Evolutionary conservation across 2,113 vertebrate species (phyloP).

Genomic region (Origma solitaria): DNA sequence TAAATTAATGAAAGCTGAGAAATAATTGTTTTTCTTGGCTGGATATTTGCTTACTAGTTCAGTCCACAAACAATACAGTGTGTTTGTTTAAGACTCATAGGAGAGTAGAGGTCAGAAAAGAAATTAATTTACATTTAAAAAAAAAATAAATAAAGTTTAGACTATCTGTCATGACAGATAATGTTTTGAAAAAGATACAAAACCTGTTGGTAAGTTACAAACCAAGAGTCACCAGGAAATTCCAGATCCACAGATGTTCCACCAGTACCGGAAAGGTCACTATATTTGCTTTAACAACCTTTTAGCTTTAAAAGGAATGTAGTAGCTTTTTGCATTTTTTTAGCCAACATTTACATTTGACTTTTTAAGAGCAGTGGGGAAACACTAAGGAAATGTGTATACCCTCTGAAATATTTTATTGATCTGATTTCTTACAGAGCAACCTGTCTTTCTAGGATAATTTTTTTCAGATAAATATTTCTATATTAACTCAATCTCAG

Average conservation of each 20-base stretch:
- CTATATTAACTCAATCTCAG: background rate
- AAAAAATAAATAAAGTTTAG: background rate
- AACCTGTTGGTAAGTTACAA: background rate
- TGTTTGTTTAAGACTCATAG: background rate
- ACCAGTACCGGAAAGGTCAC: background rate
- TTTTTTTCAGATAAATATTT: background rate
- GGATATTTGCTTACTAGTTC: background rate
- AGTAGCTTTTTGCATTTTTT: background rate
- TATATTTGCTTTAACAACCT: background rate
- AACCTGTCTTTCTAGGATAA: background rate
- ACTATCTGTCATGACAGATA: background rate
- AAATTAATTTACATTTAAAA: background rate
- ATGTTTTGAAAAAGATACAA: background rate
- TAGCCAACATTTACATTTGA: background rate
- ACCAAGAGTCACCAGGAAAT: conserved; percentile 6
- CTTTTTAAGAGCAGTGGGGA: background rate
- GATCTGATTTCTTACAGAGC: background rate
- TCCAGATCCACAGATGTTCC: conserved; percentile 12
- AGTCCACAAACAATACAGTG: background rate
- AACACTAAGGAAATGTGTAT: background rate
- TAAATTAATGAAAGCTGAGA: background rate
- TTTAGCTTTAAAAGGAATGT: background rate
- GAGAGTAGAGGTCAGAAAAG: background rate
- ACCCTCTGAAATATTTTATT: background rate
- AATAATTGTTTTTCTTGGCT: conserved; percentile 32